Evolutionary conservation across 92 coral and sea anemone genomes (phyloP), one percentile per base, ranked within the genome.

Genomic region (Plumapathes pennacea): DNA sequence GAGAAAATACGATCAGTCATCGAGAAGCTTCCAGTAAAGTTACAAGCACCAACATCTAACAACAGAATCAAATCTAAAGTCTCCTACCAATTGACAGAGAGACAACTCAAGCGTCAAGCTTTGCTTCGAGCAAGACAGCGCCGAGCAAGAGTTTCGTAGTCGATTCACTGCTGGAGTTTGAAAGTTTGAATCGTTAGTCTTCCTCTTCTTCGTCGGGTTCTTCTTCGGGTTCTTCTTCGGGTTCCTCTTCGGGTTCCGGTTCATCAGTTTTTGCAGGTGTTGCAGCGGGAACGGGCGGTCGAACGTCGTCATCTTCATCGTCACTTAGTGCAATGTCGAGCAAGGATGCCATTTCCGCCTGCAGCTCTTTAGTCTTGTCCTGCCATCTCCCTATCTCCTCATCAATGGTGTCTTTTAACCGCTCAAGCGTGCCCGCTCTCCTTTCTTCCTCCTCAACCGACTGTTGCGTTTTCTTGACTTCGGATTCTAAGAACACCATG

Each of bases 381-480:
- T 48, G 50, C 43, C 55, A 72, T 0, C 74, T 78, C 25, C 58
- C 68, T 30, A 88, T 73, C 22, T 83, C 78, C 3, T 55, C 68
- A 7, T 50, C 45, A 18, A 54, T 60, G 34, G 82, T 86, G 23
- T 88, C 96, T 10, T 67, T 62, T 3, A 34, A 28, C 2, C 90
- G 62, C 26, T 88, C 90, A 5, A 88, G 42, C 10, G 86, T 86
- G 1, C 76, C 86, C 23, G 79, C 64, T 38, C 84, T 71, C 23
- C 96, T 48, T 65, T 88, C 90, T 3, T 62, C 40, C 26, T 88
- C 96, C 32, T 88, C 96, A 0, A 86, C 96, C 13, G 46, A 50
- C 1, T 76, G 82, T 9, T 61, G 49, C 29, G 67, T 36, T 64
- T 88, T 86, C 46, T 88, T 88, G 20, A 88, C 49, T 61, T 88